Base-by-base conservation (phyloP, 1,140 invertebrate species). In the Teleopsis dalmanni region DNA sequence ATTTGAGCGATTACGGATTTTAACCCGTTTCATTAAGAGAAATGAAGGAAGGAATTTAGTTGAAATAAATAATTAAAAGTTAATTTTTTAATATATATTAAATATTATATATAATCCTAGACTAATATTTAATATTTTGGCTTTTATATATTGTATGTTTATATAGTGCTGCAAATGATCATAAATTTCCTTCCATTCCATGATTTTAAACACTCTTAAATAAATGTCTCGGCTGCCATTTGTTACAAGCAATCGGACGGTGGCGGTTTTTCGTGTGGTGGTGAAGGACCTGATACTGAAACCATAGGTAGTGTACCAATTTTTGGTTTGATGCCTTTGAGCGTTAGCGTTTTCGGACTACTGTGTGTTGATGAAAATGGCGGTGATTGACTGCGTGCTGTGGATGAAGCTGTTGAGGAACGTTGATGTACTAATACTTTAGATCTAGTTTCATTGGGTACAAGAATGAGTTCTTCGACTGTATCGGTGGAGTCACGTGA, bases 241-340 rank as follows among this genome's bases (percentile, higher is more conserved):
- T 70, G 66, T 70, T 70, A 70, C 66, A 70, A 70, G 45, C 62
- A 67, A 37, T 79, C 75, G 11, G 61, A 56, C 37, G 66, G 53
- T 34, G 59, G 59, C 19, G 64, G 63, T 57, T 80, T 78, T 50
- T 84, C 81, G 52, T 83, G 81, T 1, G 84, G 82, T 23, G 84
- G 84, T n/a, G 83, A 85, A 0, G 85, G 84, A 43, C 84, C 83
- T 13, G 84, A 85, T 8, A 88, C 76, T 25, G 84, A 86, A 4
- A 87, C 74, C 48, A 84, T 85, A 31, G 85, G 85, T 55, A 87
- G 70, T 22, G 82, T 83, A 49, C 83, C 84, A 50, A 79, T 76
- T 42, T 76, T 79, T 8, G 78, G 76, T 36, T 79, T 78, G 23
- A 49, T 60, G 53, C 56, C 80, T 47, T 65, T 69, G 0, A 68